phyloP scores from a whole-genome alignment of 2,888 invertebrate genomes.

The Asteroscopus sphinx region DNA sequence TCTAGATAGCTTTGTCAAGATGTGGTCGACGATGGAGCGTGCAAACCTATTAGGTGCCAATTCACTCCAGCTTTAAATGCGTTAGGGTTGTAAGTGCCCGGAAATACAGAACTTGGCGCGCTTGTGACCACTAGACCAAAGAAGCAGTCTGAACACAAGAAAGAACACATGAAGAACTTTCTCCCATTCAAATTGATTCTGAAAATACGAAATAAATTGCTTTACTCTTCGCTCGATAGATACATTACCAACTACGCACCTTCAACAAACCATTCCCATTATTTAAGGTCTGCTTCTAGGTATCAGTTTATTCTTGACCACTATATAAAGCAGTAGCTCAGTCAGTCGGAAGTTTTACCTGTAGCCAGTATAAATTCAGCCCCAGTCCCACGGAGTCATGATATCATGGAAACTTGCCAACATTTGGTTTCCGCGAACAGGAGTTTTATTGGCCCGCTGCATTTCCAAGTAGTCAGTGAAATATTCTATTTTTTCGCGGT shows the following conservation, averaged over 20 bases:
- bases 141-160: no score
- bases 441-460: slow-evolving; percentile 33
- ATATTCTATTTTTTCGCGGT: slow-evolving; percentile 28
- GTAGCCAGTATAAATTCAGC: slow-evolving; percentile 28
- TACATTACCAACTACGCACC: not conserved
- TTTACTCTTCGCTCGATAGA: no score
- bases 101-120: no score
- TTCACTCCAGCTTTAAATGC: no score
- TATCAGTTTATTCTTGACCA: slow-evolving; percentile 24
- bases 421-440: slow-evolving; percentile 35
- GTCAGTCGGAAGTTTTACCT: slow-evolving; percentile 49
- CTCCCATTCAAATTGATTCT: no score
- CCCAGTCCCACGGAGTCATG: slow-evolving; percentile 8
- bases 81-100: no score
- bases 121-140: no score
- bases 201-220: no score
- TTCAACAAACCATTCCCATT: not conserved
- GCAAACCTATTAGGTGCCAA: no score
- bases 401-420: slow-evolving; percentile 50
- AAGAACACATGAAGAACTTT: no score
- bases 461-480: slow-evolving; percentile 27
- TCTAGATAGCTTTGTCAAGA: no score
- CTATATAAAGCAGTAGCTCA: slow-evolving; percentile 18
- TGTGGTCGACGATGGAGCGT: no score
- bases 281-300: slow-evolving; percentile 16